Base-by-base conservation (phyloP, 35 echinoderm and acorn worm genomes). In the Strongylocentrotus purpuratus region DNA sequence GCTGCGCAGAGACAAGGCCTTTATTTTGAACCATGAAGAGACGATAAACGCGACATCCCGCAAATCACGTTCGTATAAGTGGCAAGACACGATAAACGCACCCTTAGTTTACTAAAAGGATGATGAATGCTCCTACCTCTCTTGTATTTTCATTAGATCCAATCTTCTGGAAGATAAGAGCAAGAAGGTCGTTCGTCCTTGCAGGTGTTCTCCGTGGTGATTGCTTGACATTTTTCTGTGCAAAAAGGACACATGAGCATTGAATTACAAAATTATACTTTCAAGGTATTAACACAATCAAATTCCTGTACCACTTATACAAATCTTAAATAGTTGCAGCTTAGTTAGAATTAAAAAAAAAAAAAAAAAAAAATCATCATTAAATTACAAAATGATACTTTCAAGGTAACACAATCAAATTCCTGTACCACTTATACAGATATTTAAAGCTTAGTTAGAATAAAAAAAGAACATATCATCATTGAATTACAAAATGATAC, bases 101-200 rank as follows among this genome's bases (percentile, higher is more conserved):
- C n/a, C n/a, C n/a, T n/a, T n/a, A 41, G 35, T 41, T 41, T 41
- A 15, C 50, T 55, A 55, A 12, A 55, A 11, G 9, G 50, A 13
- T 15, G 25, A 8, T 18, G 22, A 35, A 18, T 94, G 31, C 7
- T 10, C 90, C 41, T 94, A 99, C 98, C 98, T 99, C 98, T 96
- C 98, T 97, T 92, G 98, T 96, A 46, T 99, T 99, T 93, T 99
- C 96, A 28, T 99, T 99, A 60, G 98, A 99, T 70, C 96, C 96
- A 94, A 99, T 97, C 58, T 97, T 99, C 94, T 97, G 96, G 86
- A 99, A 99, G 88, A 99, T 99, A 58, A 95, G 91, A 12, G 98
- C 96, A 15, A 99, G 71, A 47, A 97, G 65, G 48, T 97, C 96
- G 45, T 99, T 96, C 4, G 96, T 99, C 91, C 95, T 97, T 22